Evolutionary conservation across 2,797 vertebrate species (phyloP).

Genomic region (Etheostoma perlongum): DNA sequence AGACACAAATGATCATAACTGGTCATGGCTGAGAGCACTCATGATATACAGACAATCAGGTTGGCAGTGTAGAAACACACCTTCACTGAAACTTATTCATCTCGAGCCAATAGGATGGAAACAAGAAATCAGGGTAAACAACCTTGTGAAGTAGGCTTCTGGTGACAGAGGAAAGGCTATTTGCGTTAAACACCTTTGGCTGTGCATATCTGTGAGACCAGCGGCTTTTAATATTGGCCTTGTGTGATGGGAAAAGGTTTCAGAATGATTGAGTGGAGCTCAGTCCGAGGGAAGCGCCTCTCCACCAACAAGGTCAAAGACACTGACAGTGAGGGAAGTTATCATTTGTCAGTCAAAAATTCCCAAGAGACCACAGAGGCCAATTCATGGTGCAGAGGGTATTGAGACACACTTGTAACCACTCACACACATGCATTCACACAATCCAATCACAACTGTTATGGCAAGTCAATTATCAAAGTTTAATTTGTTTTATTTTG

Average conservation of each 20-base stretch:
- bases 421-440: slow-evolving; percentile 4
- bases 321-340: slow-evolving; percentile 40
- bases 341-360: slow-evolving; percentile 56
- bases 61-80: slow-evolving; percentile 11
- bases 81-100: background rate
- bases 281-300: slow-evolving; percentile 36
- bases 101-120: background rate
- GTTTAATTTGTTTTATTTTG: background rate
- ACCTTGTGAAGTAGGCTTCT: background rate
- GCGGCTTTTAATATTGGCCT: slow-evolving; percentile 21
- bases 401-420: background rate
- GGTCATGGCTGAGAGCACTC: slow-evolving; percentile 4
- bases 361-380: slow-evolving; percentile 28
- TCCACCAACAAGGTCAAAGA: slow-evolving; percentile 65
- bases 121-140: background rate
- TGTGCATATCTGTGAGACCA: background rate
- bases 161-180: slow-evolving; percentile 13
- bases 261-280: slow-evolving; percentile 46
- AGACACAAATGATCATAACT: background rate
- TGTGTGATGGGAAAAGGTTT: slow-evolving; percentile 37
- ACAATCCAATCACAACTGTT: slow-evolving; percentile 23
- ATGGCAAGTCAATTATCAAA: slow-evolving; percentile 40
- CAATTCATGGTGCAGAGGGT: slow-evolving; percentile 10
- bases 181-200: slow-evolving; percentile 13
- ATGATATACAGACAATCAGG: slow-evolving; percentile 16